Base-by-base conservation (phyloP, 2,888 invertebrate species). In the Hypena proboscidalis region DNA sequence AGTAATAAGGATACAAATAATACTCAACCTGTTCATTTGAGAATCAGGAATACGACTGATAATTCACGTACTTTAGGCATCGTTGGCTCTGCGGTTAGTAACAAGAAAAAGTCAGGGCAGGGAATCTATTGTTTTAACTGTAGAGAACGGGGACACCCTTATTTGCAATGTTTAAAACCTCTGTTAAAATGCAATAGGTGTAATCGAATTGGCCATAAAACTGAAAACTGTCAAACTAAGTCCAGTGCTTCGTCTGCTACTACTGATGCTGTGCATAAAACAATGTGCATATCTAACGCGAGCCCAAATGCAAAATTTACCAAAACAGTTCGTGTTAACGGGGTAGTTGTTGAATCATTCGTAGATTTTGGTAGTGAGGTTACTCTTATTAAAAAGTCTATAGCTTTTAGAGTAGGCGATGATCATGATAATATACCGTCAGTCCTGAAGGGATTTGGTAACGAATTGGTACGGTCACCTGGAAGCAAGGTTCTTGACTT, bases 91-190 rank as follows among this genome's bases (percentile, higher is more conserved):
- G 20, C 1, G 5, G 17, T 17, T 4, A 4, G 3, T 17, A 4
- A 3, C 3, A 17, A 5, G 17, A 17, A 17, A 17, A 5, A 17
- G 3, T 17, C 17, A 4, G 3, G 5, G 3, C 17, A 17, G 3
- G 17, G 10, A 3, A 10, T 31, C 9, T 31, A 20, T 4, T 31
- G 31, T 10, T 31, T 17, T 8, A 31, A n/a, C n/a, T n/a, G n/a
- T n/a, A n/a, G n/a, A n/a, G n/a, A n/a, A n/a, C n/a, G n/a, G n/a
- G n/a, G n/a, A 31, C 31, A 31, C 10, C 31, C 31, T 6, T 21
- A 17, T 20, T 20, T 31, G n/a, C 19, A 17, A 11, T 26, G 36
- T 7, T 22, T 29, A 2, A 37, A 37, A 10, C 36, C 36, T 2
- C 20, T 37, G 1, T 1, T 37, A 7, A 27, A 29, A 9, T 37